Conservation (phyloP, 2,113 vertebrate species). For the Elgaria multicarinata region DNA sequence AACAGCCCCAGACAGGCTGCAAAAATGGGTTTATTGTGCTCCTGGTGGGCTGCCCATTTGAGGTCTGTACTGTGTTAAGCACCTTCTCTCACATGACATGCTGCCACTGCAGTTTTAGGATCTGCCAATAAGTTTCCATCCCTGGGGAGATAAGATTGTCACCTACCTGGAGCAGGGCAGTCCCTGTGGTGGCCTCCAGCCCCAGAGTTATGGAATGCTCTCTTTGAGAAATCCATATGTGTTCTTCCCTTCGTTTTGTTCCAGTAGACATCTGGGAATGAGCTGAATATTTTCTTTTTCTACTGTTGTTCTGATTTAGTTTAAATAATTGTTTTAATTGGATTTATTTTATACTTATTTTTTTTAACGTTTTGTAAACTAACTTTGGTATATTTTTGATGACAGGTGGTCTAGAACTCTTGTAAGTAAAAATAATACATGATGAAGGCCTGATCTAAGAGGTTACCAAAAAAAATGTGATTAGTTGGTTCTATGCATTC, state of each 20-base stretch:
- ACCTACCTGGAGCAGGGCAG: not conserved
- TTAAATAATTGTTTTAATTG: not conserved
- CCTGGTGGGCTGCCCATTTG: not conserved
- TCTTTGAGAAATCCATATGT: not conserved
- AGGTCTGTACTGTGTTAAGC: not conserved
- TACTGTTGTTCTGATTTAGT: not conserved
- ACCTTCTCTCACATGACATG: not conserved
- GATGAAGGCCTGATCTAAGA: no score
- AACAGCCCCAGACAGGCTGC: not conserved
- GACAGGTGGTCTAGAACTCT: not conserved
- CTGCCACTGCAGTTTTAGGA: not conserved
- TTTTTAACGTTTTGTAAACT: not conserved
- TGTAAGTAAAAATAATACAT: not conserved
- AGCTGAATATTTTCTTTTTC: not conserved
- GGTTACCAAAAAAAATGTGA: not conserved
- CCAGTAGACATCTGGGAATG: not conserved
- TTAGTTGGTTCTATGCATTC: not conserved
- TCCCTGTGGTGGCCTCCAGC: not conserved
- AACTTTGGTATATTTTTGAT: not conserved
- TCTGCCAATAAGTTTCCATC: not conserved
- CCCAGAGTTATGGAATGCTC: not conserved
- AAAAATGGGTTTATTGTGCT: not conserved
- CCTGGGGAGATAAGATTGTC: not conserved
- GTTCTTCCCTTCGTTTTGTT: not conserved
- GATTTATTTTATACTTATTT: not conserved